Conservation (phyloP, 2,797 vertebrate species). For the Crocidura indochinensis region DNA sequence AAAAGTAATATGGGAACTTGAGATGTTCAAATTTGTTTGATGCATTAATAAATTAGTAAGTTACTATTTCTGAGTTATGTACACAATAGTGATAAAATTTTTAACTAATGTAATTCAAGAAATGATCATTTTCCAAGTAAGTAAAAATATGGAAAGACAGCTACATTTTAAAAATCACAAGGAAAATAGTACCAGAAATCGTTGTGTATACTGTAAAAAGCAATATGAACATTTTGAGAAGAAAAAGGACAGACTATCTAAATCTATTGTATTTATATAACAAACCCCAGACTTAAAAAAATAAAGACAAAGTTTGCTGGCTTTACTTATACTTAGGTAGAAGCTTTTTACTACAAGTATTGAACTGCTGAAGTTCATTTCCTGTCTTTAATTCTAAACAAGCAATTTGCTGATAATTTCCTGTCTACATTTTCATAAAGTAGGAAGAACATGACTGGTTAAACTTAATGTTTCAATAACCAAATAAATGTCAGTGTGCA, state of each 20-base stretch:
- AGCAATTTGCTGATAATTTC: slow-evolving; percentile 88
- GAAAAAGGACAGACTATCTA: slow-evolving; percentile 69
- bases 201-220: slow-evolving; percentile 61
- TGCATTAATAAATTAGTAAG: slow-evolving; percentile 56
- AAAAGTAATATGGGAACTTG: slow-evolving; percentile 63
- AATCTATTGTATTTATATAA: slow-evolving; percentile 81
- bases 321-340: slow-evolving; percentile 86
- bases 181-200: slow-evolving; percentile 77
- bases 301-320: slow-evolving; percentile 82
- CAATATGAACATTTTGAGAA: slow-evolving; percentile 66
- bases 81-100: not conserved
- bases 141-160: slow-evolving; percentile 11
- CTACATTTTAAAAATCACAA: slow-evolving; percentile 64
- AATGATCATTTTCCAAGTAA: slow-evolving; percentile 70
- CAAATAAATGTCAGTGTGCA: slow-evolving; percentile 87
- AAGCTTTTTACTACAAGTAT: slow-evolving; percentile 87
- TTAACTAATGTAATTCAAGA: slow-evolving; percentile 60
- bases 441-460: slow-evolving; percentile 88
- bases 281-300: slow-evolving; percentile 85
- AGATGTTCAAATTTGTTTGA: slow-evolving; percentile 48
- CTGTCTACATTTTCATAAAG: slow-evolving; percentile 89
- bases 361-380: slow-evolving; percentile 88
- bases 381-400: slow-evolving; percentile 89
- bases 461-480: slow-evolving; percentile 85
- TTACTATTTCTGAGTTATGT: slow-evolving; percentile 59